Conservation (phyloP, 2,797 vertebrate genomes). For the Darevskia mixta region DNA sequence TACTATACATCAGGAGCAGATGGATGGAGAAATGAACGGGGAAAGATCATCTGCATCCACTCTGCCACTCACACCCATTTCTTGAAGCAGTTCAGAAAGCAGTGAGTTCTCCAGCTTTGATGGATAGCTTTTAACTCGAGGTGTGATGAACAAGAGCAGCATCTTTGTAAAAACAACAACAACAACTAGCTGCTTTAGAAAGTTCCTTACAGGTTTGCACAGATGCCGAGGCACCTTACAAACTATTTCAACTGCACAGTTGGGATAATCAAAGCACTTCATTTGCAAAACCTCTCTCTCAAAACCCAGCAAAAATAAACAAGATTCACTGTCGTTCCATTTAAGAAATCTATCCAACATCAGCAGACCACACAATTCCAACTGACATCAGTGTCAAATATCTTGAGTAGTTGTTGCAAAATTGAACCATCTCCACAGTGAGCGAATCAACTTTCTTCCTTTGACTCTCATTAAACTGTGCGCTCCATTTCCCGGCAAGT, state of each 20-base stretch:
- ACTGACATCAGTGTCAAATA: not conserved
- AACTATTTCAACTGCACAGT: not conserved
- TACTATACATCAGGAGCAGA: not conserved
- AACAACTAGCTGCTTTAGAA: not conserved
- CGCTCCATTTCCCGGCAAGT: not conserved
- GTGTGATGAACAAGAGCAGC: not conserved
- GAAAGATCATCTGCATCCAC: not conserved
- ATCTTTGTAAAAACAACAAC: not conserved
- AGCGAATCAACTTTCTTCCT: not conserved
- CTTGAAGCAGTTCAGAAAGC: not conserved
- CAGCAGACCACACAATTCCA: not conserved
- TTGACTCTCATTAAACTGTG: conserved; percentile 18
- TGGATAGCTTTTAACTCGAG: not conserved
- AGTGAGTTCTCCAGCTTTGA: not conserved
- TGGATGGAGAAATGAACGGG: not conserved
- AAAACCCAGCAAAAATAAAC: not conserved
- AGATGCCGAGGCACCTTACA: not conserved
- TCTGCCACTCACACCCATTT: not conserved
- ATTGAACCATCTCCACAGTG: not conserved
- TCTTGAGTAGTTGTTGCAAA: not conserved
- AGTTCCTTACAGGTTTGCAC: not conserved
- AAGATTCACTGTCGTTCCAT: not conserved
- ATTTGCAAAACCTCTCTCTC: not conserved
- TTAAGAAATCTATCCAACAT: not conserved
- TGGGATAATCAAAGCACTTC: not conserved